phyloP scores from a whole-genome alignment of 2,888 invertebrate species.

The Trachelus iudaicus region DNA sequence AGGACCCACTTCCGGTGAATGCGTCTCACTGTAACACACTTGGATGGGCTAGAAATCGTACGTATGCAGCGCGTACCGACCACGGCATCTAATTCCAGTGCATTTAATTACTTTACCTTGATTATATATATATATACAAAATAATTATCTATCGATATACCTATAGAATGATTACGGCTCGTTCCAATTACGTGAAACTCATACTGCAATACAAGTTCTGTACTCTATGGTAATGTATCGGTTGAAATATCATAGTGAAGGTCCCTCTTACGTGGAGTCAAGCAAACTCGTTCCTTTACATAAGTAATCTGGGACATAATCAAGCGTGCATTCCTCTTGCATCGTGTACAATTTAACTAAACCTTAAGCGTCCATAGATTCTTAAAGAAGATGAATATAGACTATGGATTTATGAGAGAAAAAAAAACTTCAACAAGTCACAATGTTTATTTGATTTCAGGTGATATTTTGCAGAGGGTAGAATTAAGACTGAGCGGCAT shows the following conservation, averaged over 20 bases:
- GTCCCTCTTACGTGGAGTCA: neutral
- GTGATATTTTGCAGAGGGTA: conserved; percentile 82
- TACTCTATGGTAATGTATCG: neutral
- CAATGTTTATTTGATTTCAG: conserved; percentile 37
- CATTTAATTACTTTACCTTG: neutral
- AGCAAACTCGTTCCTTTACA: neutral
- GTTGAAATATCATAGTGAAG: neutral
- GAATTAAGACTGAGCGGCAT: conserved; percentile 81
- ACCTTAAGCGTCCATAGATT: neutral
- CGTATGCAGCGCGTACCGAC: conserved; percentile 31
- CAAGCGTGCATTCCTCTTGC: neutral
- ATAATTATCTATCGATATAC: neutral
- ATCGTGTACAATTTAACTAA: neutral
- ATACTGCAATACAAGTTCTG: neutral
- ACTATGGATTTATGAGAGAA: neutral
- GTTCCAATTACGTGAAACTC: neutral
- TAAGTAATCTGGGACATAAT: neutral
- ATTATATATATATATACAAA: neutral
- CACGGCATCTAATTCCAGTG: neutral
- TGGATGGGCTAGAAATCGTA: conserved; percentile 86
- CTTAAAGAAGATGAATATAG: neutral
- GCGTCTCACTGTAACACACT: conserved; percentile 80
- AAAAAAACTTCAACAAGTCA: neutral
- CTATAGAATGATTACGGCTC: no score
- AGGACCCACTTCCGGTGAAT: conserved; percentile 58